phyloP scores from a whole-genome alignment of 2,888 invertebrate genomes.

The Girardia tigrina region DNA sequence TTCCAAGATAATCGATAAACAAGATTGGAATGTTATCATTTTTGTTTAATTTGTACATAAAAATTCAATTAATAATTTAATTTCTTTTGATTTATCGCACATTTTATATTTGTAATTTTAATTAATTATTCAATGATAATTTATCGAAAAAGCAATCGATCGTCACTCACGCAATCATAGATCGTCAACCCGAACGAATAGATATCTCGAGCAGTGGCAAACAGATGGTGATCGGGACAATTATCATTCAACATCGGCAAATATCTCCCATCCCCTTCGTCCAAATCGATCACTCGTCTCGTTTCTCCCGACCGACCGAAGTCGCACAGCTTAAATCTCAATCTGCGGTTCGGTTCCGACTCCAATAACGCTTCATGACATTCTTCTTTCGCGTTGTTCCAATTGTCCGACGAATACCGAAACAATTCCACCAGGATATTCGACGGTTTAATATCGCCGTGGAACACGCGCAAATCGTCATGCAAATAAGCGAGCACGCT shows the following conservation, averaged over 20 bases:
- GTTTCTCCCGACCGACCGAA: not conserved
- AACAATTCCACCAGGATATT: conserved; percentile 31
- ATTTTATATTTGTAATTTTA: no score
- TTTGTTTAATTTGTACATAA: no score
- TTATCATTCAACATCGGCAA: conserved; percentile 26
- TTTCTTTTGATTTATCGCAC: no score
- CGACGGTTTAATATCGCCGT: conserved; percentile 31
- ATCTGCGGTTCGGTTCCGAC: not conserved
- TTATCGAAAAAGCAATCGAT: no score
- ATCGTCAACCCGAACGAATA: conserved; percentile 31
- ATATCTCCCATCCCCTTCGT: conserved; percentile 34
- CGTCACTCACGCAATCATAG: conserved; percentile 19
- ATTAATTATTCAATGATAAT: no score
- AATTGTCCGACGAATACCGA: not conserved
- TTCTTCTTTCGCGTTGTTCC: not conserved
- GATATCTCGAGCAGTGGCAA: conserved; percentile 25
- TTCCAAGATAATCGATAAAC: no score
- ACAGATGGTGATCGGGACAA: not conserved
- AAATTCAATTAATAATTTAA: no score
- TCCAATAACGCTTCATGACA: not conserved
- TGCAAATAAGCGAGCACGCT: not conserved
- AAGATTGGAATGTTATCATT: no score
- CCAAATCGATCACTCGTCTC: not conserved
- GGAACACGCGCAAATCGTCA: conserved; percentile 6
- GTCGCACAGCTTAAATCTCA: conserved; percentile 1